phyloP scores from a whole-genome alignment of 2,113 vertebrate species.

The Chitala chitala region DNA sequence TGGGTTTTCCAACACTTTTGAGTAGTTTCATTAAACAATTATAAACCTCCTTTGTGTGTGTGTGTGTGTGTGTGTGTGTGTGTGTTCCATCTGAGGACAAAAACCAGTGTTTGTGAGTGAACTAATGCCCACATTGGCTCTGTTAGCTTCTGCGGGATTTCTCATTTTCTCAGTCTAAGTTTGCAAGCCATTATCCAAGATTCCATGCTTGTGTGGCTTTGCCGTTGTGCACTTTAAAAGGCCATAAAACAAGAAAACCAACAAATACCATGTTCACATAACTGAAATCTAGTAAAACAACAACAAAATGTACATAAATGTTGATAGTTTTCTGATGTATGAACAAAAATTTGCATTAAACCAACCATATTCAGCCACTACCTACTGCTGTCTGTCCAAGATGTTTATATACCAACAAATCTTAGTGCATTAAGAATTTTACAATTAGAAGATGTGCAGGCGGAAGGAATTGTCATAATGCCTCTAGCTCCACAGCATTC shows the following conservation, averaged over 20 bases:
- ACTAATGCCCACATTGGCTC: background rate
- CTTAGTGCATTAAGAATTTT: no score
- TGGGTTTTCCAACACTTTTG: background rate
- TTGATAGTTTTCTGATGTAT: background rate
- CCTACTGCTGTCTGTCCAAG: background rate
- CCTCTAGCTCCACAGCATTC: no score
- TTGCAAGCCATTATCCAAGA: no score
- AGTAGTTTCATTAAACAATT: background rate
- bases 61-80: constrained; percentile 26
- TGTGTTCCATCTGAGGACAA: background rate
- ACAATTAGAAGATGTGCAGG: no score
- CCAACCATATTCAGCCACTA: background rate
- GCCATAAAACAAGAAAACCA: background rate
- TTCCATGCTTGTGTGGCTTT: no score
- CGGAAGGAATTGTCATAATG: no score
- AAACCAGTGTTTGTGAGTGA: background rate
- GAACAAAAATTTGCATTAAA: background rate
- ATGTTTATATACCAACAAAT: no score
- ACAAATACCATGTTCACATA: background rate
- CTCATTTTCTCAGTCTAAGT: no score
- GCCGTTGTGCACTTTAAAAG: background rate
- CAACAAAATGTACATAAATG: background rate
- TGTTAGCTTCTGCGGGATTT: background rate
- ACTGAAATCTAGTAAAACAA: background rate
- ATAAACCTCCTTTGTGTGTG: no score